A percentile compares a stretch with the other conserved stretches of the same genome.
Conservation (phyloP, 2,888 invertebrate species). For the Scelioninae gen. 2 region DNA sequence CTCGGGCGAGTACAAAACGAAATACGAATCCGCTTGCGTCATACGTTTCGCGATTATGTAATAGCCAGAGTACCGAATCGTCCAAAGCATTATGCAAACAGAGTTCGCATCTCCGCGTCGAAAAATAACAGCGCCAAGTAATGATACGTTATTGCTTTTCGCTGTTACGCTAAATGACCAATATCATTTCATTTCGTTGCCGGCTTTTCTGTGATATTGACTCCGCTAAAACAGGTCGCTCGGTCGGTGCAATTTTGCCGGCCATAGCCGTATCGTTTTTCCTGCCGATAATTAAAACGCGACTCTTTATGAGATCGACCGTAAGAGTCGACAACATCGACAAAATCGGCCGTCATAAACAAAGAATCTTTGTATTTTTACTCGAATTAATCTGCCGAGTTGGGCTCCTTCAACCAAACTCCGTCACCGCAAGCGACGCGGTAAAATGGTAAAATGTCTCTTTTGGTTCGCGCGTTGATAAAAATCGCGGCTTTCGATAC, state of each 20-base stretch:
- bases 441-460: too few species aligned
- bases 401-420: too few species aligned
- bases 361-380: not conserved
- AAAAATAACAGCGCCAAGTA: constrained; percentile 41
- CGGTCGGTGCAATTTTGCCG: constrained; percentile 35
- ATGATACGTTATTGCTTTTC: constrained; percentile 53
- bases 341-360: not conserved
- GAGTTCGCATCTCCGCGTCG: constrained; percentile 6
- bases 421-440: too few species aligned
- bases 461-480: not conserved
- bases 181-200: constrained; percentile 44
- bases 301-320: constrained; percentile 26
- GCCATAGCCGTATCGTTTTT: constrained; percentile 16
- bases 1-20: too few species aligned
- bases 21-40: too few species aligned
- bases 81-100: constrained; percentile 33
- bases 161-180: constrained; percentile 44
- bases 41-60: not conserved
- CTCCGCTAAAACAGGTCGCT: constrained; percentile 30
- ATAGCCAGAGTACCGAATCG: not conserved
- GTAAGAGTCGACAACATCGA: constrained; percentile 18
- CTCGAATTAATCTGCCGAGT: not conserved
- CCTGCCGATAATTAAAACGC: constrained; percentile 37
- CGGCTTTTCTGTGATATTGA: constrained; percentile 46
- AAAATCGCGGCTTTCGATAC: constrained; percentile 13